These are phyloP conservation scores for Chaetophractus vellerosus DNA, from an alignment of 2,797 vertebrate genomes.

Conservation along the genomic window DNA sequence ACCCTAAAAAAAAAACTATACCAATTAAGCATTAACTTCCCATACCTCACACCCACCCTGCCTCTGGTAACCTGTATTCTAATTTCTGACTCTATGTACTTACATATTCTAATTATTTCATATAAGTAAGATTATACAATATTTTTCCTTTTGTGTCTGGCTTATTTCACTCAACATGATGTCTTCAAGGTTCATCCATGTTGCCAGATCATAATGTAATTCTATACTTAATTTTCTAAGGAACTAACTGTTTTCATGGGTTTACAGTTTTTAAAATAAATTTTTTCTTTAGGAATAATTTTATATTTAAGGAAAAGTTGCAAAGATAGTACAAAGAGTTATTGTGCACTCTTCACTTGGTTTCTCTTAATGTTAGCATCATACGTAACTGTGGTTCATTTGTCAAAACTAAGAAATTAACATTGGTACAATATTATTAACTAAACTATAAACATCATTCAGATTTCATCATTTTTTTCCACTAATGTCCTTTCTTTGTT, in stretches of 20 bases:
- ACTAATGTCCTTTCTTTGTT: not conserved
- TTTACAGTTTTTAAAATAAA: not conserved
- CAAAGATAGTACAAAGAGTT: not conserved
- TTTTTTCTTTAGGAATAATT: conserved; percentile 1
- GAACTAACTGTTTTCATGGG: not conserved
- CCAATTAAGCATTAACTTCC: too few relatives aligned
- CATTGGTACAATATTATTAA: not conserved
- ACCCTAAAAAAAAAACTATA: too few relatives aligned
- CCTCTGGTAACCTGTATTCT: too few relatives aligned
- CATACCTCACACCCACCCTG: too few relatives aligned
- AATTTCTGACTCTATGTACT: too few relatives aligned
- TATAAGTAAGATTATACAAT: too few relatives aligned
- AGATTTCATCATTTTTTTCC: not conserved
- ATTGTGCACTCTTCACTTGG: not conserved
- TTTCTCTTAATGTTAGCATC: not conserved
- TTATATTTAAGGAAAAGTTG: not conserved
- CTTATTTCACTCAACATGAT: too few relatives aligned
- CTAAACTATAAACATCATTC: not conserved
- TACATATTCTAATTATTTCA: too few relatives aligned
- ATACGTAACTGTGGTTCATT: not conserved
- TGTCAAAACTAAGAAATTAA: conserved; percentile 28
- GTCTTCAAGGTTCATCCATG: too few relatives aligned
- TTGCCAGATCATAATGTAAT: too few relatives aligned
- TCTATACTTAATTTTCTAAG: too few relatives aligned
- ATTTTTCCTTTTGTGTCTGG: too few relatives aligned